A percentile compares a stretch with the other conserved stretches of the same genome.
Evolutionary conservation across 2,888 invertebrate genomes (phyloP).

Genomic region (Cryptus armator): DNA sequence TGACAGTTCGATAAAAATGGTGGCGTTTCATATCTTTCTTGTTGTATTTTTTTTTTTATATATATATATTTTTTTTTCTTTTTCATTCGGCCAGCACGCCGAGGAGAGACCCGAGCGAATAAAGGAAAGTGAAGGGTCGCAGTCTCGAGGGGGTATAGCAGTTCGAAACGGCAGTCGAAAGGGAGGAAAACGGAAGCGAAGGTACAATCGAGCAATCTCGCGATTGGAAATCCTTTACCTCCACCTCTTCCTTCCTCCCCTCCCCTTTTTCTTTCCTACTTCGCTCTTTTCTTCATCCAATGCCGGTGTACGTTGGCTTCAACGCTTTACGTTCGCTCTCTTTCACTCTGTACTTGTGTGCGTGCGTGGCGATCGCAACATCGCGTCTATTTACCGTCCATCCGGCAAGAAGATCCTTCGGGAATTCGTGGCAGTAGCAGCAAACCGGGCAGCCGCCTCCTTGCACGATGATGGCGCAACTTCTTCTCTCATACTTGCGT

Average conservation of each 20-base stretch:
- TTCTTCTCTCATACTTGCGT: slow-evolving; percentile 30
- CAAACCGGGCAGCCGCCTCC: slow-evolving; percentile 47
- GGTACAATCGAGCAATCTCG: slow-evolving; percentile 84
- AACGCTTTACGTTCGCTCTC: neutral
- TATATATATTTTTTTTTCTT: slow-evolving; percentile 64
- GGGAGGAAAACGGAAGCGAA: slow-evolving; percentile 60
- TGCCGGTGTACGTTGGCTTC: slow-evolving; percentile 21
- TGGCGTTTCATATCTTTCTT: neutral
- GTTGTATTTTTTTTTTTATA: slow-evolving; percentile 19
- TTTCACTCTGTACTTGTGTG: slow-evolving; percentile 52
- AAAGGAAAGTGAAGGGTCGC: slow-evolving; percentile 70
- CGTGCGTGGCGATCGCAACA: slow-evolving; percentile 70
- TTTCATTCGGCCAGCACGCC: slow-evolving; percentile 44
- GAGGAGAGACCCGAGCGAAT: slow-evolving; percentile 55
- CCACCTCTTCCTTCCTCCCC: neutral
- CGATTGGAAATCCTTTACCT: slow-evolving; percentile 78
- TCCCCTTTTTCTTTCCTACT: slow-evolving; percentile 5
- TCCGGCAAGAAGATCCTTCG: slow-evolving; percentile 73
- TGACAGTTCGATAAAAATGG: slow-evolving; percentile 14
- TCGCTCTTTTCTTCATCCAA: slow-evolving; percentile 26
- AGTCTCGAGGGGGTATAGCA: slow-evolving; percentile 60
- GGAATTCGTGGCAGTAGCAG: slow-evolving; percentile 70
- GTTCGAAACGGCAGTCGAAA: slow-evolving; percentile 69
- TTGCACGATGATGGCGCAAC: slow-evolving; percentile 21
- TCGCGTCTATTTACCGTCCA: slow-evolving; percentile 74